Conservation (phyloP, 2,113 vertebrate genomes). For the Grammomys surdaster region DNA sequence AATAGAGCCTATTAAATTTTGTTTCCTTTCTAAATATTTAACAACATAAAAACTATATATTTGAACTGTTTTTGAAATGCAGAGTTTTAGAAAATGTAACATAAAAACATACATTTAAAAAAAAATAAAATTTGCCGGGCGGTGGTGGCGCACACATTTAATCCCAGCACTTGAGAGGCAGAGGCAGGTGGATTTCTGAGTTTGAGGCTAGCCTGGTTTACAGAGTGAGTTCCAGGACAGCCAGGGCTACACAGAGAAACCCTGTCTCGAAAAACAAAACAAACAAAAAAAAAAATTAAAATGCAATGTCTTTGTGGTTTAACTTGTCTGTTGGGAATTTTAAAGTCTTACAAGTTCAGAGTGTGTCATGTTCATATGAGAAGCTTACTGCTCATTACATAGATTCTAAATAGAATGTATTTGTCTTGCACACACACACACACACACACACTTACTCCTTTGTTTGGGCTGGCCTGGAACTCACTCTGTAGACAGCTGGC, state of each 20-base stretch:
- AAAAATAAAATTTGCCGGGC: not conserved
- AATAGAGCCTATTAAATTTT: slow-evolving; percentile 40
- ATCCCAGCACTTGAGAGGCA: no score
- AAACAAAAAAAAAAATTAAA: not conserved
- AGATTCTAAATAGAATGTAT: not conserved
- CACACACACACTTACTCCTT: not conserved
- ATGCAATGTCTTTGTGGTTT: slow-evolving; percentile 39
- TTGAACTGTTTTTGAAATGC: not conserved
- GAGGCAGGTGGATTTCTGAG: no score
- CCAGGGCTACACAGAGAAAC: no score
- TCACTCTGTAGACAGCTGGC: not conserved
- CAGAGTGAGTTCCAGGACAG: no score
- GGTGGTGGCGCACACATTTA: no score
- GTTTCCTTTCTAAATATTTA: slow-evolving; percentile 52
- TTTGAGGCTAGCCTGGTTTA: no score
- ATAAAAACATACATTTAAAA: slow-evolving; percentile 33
- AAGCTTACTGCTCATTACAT: not conserved
- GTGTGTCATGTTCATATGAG: not conserved
- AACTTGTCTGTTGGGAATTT: slow-evolving; percentile 44
- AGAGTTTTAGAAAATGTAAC: slow-evolving; percentile 59
- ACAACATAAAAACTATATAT: not conserved
- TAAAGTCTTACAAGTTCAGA: slow-evolving; percentile 44
- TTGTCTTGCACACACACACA: not conserved
- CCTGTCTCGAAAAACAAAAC: no score
- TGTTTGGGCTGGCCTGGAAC: not conserved